Evolutionary conservation across 2,113 vertebrate genomes (phyloP).

Genomic region (Indri indri): DNA sequence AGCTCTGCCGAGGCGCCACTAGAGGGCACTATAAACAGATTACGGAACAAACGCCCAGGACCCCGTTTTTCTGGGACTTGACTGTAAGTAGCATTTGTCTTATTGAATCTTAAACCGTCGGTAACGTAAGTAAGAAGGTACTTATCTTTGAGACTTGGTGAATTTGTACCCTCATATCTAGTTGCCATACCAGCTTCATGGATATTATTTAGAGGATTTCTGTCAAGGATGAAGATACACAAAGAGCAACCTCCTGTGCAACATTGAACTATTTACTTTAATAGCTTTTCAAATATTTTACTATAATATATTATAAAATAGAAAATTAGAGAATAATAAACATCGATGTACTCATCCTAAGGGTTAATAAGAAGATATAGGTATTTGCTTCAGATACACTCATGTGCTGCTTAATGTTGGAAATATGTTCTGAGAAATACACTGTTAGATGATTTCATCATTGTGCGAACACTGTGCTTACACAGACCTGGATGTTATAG

Average conservation of each 20-base stretch:
- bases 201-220: neutral
- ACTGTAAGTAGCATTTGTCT: neutral
- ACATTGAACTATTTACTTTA: neutral
- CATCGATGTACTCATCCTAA: neutral
- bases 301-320: neutral
- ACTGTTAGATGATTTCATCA: neutral
- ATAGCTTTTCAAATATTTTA: neutral
- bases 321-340: neutral
- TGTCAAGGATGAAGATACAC: neutral
- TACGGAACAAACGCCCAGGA: neutral
- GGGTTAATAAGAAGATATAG: neutral
- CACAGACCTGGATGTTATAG: neutral
- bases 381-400: neutral
- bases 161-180: neutral
- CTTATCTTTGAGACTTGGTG: neutral
- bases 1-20: neutral
- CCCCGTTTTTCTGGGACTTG: neutral
- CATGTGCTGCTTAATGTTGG: neutral
- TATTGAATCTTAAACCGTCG: neutral
- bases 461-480: neutral
- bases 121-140: neutral
- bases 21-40: conserved; percentile 59
- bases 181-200: neutral
- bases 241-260: neutral
- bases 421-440: neutral